Conservation (phyloP, 2,113 vertebrate genomes). For the Numida meleagris region DNA sequence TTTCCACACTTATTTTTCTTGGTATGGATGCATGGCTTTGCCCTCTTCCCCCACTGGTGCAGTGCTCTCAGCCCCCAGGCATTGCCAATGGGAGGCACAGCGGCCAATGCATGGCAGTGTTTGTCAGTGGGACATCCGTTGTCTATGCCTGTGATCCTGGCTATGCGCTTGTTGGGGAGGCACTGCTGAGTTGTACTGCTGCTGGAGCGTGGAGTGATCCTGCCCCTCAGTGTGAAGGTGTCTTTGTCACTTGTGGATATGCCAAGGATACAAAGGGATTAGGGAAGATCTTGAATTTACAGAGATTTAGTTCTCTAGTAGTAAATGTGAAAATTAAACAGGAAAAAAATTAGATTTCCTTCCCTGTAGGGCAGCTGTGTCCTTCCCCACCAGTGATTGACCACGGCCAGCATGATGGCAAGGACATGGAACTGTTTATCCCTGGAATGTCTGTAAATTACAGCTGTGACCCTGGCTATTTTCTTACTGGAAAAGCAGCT, state of each 20-base stretch:
- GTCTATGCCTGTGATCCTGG: not conserved
- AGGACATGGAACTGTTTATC: not conserved
- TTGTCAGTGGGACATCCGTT: not conserved
- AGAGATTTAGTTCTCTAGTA: not conserved
- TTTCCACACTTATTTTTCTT: not conserved
- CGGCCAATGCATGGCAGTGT: not conserved
- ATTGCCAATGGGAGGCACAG: not conserved
- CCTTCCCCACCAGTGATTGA: not conserved
- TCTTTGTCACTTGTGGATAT: not conserved
- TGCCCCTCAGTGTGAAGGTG: constrained; percentile 45
- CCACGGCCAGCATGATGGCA: not conserved
- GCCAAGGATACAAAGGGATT: not conserved
- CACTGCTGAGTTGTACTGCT: not conserved
- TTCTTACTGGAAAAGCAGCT: constrained; percentile 23
- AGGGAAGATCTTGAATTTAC: not conserved
- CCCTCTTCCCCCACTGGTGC: not conserved
- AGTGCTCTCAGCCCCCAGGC: not conserved
- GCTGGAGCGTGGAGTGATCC: constrained; percentile 39
- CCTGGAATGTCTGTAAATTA: constrained; percentile 58
- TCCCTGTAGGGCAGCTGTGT: not conserved
- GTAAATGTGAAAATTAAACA: not conserved
- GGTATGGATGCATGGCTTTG: not conserved
- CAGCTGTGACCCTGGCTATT: constrained; percentile 58
- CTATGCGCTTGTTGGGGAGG: not conserved
- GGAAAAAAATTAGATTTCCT: not conserved